Evolutionary conservation across 2,888 invertebrate genomes (phyloP), one percentile per base, ranked within the genome.

Genomic region (Onchidella celtica): DNA sequence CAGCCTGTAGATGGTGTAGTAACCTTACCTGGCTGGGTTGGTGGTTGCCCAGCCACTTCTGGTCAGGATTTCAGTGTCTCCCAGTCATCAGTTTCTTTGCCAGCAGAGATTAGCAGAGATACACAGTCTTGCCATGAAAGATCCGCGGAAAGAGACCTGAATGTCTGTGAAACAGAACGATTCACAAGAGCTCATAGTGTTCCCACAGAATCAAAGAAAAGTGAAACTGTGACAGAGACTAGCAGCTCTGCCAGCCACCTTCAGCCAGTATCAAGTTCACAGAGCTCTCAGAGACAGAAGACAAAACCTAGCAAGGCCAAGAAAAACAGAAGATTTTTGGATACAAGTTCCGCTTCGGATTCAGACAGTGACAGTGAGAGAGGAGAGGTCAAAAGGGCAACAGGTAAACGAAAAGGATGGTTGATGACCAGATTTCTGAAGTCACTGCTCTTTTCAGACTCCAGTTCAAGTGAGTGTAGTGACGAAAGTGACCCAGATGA

Each of bases 381-480:
- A 47, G 29, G 34, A 75, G 65, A 6, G n/a, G 3, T 2, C 1
- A 29, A 29, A 6, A 65, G 65, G 4, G 63, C 75, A 6, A 14
- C 47, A 36, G 77, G 34, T 1, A 77, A 57, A n/a, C 40, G 36
- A 3, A 79, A 79, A 34, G 55, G 73, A 63, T 79, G 73, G 79
- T 38, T 79, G 57, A 79, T 79, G 79, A 73, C 73, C n/a, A 29
- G 55, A n/a, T 79, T 79, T 66, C 32, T 79, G 36, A 79, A 59
- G 27, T 79, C 79, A 0, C 29, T 79, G 11, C 55, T 79, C 34
- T 66, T 79, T 21, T 79, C 79, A 29, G 79, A 79, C n/a, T 73
- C 79, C 6, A 74, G 73, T 36, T 79, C 79, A 38, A 47, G 73
- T 36, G 78, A 78, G n/a, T 61, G 66, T 40, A 73, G 73, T 38